Evolutionary conservation across 1,140 invertebrate genomes (phyloP), one percentile per base, ranked within the genome.

Genomic region (Brachionus angularis): DNA sequence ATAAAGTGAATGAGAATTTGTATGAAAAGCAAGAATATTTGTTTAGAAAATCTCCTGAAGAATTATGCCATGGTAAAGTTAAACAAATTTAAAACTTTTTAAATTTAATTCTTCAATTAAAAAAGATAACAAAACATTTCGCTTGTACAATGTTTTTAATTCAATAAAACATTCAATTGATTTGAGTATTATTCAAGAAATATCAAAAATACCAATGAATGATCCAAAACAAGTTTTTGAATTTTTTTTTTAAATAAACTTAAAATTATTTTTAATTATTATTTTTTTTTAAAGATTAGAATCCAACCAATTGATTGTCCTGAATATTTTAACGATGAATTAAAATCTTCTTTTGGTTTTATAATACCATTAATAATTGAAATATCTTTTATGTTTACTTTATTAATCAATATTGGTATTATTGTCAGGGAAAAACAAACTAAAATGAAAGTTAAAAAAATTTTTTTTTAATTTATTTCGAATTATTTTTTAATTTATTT

Each of bases 111-210:
- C 8, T 14, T 7, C 33, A 62, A 39, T 31, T 31, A 0, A 39
- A 14, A 14, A 23, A 67, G 62, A 67, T 29, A 50, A 47, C 42
- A 67, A 47, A 21, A 23, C 46, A 12, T 67, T 67, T 50, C 42
- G 62, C 2, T 10, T 50, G 29, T 67, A 67, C 44, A 67, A 67
- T 46, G 21, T 29, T 21, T 67, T 67, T 23, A 67, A 67, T 47
- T 46, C 62, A 10, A 67, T 67, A 12, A 67, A 67, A 67, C 29
- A 67, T 36, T 39, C 62, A 3, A n/a, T 67, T 3, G 62, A 67
- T 23, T 21, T 67, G 21, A 67, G 62, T 36, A 47, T 67, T 10
- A 50, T 67, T 29, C 62, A 67, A 67, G 62, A 47, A 33, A 34
- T 67, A 12, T 34, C 62, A n/a, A 31, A 14, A 8, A 47, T 47